Conservation (phyloP, 2,113 vertebrate genomes). For the Tautogolabrus adspersus region DNA sequence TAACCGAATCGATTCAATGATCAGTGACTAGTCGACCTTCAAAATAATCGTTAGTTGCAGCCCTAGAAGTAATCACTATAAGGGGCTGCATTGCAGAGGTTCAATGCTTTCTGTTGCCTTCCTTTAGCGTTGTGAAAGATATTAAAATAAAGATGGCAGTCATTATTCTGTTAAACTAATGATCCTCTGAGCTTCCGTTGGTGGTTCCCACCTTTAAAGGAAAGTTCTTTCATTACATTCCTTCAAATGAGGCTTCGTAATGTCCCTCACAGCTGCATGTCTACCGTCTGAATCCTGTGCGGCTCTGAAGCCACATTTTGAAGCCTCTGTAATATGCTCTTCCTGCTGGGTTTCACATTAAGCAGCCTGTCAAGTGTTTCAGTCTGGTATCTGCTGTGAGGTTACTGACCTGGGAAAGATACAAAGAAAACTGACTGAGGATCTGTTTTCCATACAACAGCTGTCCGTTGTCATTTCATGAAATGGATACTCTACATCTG, state of each 20-base stretch:
- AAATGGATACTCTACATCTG: conserved; percentile 48
- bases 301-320: conserved; percentile 32
- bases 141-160: conserved; percentile 27
- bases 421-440: conserved; percentile 55
- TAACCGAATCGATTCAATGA: no score
- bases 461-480: conserved; percentile 52
- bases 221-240: conserved; percentile 45
- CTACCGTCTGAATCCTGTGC: conserved; percentile 16
- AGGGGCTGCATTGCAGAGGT: no score
- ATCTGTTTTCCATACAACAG: conserved; percentile 62
- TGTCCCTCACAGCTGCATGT: conserved; percentile 16
- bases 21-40: no score
- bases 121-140: neutral
- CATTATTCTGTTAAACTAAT: conserved; percentile 31
- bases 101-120: neutral
- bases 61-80: no score
- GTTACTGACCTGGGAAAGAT: conserved; percentile 49
- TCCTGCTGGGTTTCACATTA: conserved; percentile 52
- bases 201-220: conserved; percentile 35
- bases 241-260: conserved; percentile 45
- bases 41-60: no score
- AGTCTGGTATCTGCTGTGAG: conserved; percentile 52
- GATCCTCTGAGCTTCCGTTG: conserved; percentile 30
- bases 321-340: conserved; percentile 46
- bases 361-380: conserved; percentile 15